Evolutionary conservation across 2,797 vertebrate genomes (phyloP), one percentile per base, ranked within the genome.

Genomic region (Xenops minutus): DNA sequence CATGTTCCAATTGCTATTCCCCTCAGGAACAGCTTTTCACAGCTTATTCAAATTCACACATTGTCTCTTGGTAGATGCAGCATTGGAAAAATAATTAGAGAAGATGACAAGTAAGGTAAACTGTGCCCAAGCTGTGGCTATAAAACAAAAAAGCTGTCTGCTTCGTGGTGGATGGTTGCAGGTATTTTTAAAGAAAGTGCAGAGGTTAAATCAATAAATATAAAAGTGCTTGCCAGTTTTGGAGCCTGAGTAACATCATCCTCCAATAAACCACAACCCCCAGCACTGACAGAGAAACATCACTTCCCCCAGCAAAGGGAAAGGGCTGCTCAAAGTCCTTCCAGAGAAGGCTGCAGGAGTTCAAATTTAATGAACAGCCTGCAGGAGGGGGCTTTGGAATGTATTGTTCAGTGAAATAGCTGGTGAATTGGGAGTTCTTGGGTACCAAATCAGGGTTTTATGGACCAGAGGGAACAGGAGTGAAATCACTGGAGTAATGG

Each of bases 161-260:
- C 88, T 95, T 89, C 26, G 37, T 37, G 73, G 20, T 30, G 87
- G 71, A 77, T 67, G 89, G 54, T 89, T 55, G 29, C 68, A 96
- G 80, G 74, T 66, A 43, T 90, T 97, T 94, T 93, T 94, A 68
- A 85, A 87, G 78, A 51, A 71, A 92, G 92, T 76, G 94, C 94
- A 95, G 92, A 95, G 77, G 82, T 80, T 95, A 97, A 97, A 86
- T 75, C 72, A 92, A 76, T 93, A 96, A 96, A 88, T 67, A 83
- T 4, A 67, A 76, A 29, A 62, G 34, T 72, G 56, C 92, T 92
- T 30, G 12, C 67, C 79, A 78, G 67, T 32, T 92, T 86, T 30
- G 69, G 85, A 92, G 89, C 49, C 39, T 59, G 11, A 14, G 46
- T 26, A 88, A 55, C 75, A 74, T n/a, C 62, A 34, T 22, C 37